phyloP scores from a whole-genome alignment of 2,113 vertebrate species.

The Hyperopisus bebe region DNA sequence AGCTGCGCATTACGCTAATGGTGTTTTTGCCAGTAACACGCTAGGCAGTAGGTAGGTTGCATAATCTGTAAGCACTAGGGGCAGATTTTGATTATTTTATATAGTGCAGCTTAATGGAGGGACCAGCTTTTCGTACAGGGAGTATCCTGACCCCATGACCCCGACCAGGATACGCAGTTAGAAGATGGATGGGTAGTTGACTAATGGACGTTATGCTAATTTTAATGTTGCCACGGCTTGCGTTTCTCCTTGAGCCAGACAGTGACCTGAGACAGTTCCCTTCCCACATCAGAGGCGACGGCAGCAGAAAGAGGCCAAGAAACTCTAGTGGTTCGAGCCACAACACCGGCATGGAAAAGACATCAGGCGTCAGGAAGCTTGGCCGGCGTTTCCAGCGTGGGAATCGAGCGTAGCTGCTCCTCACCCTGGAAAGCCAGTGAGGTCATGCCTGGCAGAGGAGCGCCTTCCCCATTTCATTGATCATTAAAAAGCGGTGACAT shows the following conservation, averaged over 20 bases:
- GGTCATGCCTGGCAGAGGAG: constrained; percentile 7
- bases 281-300: background rate
- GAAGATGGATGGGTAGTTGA: background rate
- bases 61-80: background rate
- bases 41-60: background rate
- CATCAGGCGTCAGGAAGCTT: background rate
- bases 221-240: background rate
- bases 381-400: background rate
- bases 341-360: background rate
- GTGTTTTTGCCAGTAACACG: background rate
- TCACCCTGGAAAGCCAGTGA: constrained; percentile 4
- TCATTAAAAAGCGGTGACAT: background rate
- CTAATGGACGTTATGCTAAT: background rate
- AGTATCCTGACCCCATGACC: background rate
- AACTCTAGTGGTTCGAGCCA: background rate
- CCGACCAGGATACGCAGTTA: background rate
- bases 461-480: constrained; percentile 1
- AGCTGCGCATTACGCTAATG: background rate
- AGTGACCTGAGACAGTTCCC: background rate
- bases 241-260: background rate
- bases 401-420: background rate
- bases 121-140: background rate
- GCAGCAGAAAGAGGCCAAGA: background rate
- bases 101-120: background rate
- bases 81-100: background rate